Evolutionary conservation across 2,797 vertebrate genomes (phyloP).

Genomic region (Rhynchotus rufescens): DNA sequence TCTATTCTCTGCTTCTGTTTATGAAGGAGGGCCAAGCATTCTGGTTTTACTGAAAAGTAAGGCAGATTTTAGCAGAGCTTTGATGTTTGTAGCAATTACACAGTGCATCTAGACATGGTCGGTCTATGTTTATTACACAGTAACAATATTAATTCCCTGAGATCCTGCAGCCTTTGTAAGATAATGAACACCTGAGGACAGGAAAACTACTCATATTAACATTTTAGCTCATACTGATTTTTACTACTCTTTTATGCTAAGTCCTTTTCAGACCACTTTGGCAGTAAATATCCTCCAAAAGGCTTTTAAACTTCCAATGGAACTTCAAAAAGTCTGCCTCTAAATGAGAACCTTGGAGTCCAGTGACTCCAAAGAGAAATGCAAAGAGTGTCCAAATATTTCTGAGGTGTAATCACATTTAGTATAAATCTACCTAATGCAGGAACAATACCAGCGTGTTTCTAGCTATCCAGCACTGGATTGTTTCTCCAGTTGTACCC

Average conservation of each 20-base stretch:
- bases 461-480: constrained; percentile 13
- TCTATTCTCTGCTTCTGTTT: background rate
- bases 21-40: background rate
- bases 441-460: constrained; percentile 25
- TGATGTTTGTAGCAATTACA: background rate
- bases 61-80: background rate
- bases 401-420: constrained; percentile 41
- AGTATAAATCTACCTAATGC: constrained; percentile 9
- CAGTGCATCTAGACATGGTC: background rate
- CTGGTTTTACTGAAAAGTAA: background rate
- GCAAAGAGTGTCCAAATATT: constrained; percentile 10
- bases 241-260: constrained; percentile 29
- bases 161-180: constrained; percentile 30
- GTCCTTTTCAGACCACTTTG: background rate
- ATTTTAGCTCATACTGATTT: constrained; percentile 20
- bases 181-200: background rate
- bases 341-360: constrained; percentile 24
- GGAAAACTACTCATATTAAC: constrained; percentile 26
- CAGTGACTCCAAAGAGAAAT: constrained; percentile 3
- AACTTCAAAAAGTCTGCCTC: constrained; percentile 29
- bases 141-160: constrained; percentile 3
- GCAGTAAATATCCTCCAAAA: constrained; percentile 30
- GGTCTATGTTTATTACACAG: background rate
- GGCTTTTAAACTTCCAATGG: background rate
- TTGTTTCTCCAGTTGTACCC: constrained; percentile 50